Base-by-base conservation (phyloP, 2,888 invertebrate genomes). In the Osmoderma eremita region DNA sequence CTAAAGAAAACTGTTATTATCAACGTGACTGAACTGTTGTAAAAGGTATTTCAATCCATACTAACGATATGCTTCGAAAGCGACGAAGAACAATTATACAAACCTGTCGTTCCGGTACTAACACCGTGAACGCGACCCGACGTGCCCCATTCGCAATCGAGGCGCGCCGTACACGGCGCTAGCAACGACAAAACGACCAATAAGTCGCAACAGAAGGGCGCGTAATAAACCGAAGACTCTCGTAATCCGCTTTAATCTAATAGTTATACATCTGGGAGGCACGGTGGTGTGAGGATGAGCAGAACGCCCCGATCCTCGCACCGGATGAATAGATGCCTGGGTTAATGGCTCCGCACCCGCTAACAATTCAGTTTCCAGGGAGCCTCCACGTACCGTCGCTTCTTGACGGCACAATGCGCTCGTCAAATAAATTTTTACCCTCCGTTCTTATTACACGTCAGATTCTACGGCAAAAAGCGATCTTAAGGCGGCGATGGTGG, bases 271-370 rank as follows among this genome's bases (percentile, higher is more conserved):
- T 45, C 58, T 30, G 30, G 1, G 45, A 45, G 18, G 45, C 24
- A 12, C 10, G 24, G 12, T 2, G 38, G n/a, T 17, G 38, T n/a
- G 49, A n/a, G 30, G 30, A 6, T 30, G 30, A 30, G n/a, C n/a
- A n/a, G 30, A 30, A 30, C 20, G 49, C 49, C 20, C 10, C 6
- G 8, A 30, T 6, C 6, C 30, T n/a, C 45, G 58, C 17, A 22
- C 42, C 58, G 70, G 71, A 71, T 69, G 71, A 70, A 71, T 70
- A 63, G 71, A 67, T 69, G 70, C 69, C 70, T 67, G 61, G 15
- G 65, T 67, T 71, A 71, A 71, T 71, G 70, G 69, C 70, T 69
- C 69, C 69, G 67, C 68, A 70, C 70, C 30, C 70, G 69, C 72
- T 68, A 69, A 72, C 70, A 72, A 72, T 70, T 70, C 70, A 69